Base-by-base conservation (phyloP, 2,797 vertebrate genomes). In the Tenualosa ilisha region DNA sequence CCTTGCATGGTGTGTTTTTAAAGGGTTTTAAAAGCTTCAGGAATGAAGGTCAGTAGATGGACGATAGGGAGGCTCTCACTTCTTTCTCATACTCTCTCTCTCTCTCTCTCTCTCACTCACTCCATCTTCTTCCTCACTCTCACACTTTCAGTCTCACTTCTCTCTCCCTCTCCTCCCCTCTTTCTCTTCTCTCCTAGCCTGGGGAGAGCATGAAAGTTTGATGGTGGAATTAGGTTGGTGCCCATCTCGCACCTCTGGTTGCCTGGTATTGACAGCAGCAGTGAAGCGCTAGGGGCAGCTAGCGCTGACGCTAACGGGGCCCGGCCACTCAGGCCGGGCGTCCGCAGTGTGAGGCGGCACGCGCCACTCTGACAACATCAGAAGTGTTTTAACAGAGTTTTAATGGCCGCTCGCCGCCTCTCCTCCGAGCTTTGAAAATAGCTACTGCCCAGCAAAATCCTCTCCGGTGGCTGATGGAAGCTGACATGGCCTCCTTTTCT, bases 331-430 rank as follows among this genome's bases (percentile, higher is more conserved):
- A 96, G 94, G 95, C 95, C 95, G 89, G 95, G 95, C 95, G 13
- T 53, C 51, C 51, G 51, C 51, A 12, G 51, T 93, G 90, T 95
- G 46, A 7, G 4, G 46, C 46, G 46, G 46, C 46, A 31, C 31
- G 31, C 31, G 31, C 94, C 61, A n/a, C 24, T 95, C 97, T 97
- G 95, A 97, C 97, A 97, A 97, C 97, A 97, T 96, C 97, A 97
- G 97, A 97, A 99, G 97, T 99, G 97, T 98, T 98, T 98, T 98
- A 97, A 99, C 98, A 99, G 97, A 96, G 96, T 97, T 99, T 99
- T 99, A 99, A 99, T 99, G 98, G 97, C 95, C 94, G 94, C 95
- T 92, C 94, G 95, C 94, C 91, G 93, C 82, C 88, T 92, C 92
- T 96, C 96, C 95, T 96, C 91, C 93, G 96, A 97, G 96, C 94